A percentile compares a stretch with the other conserved stretches of the same genome.
These are phyloP conservation scores for Pteropus alecto DNA, from an alignment of 2,113 vertebrate species.

Conservation along the genomic window DNA sequence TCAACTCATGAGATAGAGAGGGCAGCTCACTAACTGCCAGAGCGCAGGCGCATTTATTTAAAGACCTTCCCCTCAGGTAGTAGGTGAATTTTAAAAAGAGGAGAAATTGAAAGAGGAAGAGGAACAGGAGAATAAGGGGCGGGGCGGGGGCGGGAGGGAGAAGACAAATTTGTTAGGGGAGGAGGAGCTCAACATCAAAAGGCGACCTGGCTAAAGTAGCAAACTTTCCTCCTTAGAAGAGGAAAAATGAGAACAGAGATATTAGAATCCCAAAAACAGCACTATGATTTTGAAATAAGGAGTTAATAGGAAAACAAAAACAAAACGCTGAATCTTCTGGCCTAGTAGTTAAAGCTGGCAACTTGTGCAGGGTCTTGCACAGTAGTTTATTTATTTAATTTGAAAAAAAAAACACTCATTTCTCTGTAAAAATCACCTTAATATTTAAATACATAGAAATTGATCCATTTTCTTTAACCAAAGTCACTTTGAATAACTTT, in stretches of 20 bases:
- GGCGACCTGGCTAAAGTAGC: background rate
- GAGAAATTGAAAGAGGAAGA: background rate
- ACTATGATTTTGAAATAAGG: background rate
- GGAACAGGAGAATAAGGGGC: background rate
- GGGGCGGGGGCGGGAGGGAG: no score
- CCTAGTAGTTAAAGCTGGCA: background rate
- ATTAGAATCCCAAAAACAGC: background rate
- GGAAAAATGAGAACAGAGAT: background rate
- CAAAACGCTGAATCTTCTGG: background rate
- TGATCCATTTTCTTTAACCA: background rate
- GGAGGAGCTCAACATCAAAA: background rate
- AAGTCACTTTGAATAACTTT: background rate
- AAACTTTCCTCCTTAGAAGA: background rate
- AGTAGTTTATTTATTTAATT: background rate
- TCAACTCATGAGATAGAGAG: background rate
- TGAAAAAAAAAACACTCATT: background rate
- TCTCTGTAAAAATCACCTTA: background rate
- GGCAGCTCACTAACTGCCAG: no score
- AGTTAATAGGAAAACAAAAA: background rate
- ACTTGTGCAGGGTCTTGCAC: background rate
- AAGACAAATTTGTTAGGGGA: accelerated
- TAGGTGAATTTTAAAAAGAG: background rate
- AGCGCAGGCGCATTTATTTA: background rate
- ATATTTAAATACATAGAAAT: background rate
- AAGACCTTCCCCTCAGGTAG: background rate